These are phyloP conservation scores for Cynopterus sphinx DNA, from an alignment of 2,797 vertebrate genomes.

Conservation along the genomic window DNA sequence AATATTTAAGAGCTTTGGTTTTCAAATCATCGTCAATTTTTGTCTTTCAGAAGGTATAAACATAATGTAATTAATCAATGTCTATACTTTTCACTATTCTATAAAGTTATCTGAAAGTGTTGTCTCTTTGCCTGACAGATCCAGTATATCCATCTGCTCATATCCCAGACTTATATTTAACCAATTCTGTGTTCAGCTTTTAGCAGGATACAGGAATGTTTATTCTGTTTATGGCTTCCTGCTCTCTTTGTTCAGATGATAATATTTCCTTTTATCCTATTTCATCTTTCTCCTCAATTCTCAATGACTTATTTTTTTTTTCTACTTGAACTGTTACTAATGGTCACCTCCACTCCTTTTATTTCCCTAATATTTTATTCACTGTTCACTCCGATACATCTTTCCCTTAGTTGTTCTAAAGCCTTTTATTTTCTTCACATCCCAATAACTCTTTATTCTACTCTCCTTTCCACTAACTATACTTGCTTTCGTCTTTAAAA, in stretches of 20 bases:
- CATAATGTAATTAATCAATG: background rate
- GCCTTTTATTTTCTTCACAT: conserved; percentile 75
- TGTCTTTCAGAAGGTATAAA: background rate
- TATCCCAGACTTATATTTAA: background rate
- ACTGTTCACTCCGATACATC: conserved; percentile 55
- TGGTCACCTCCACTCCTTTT: conserved; percentile 53
- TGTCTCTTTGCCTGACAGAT: background rate
- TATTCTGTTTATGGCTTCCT: conserved; percentile 47
- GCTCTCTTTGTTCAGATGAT: conserved; percentile 60
- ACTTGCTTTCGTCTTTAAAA: conserved; percentile 76
- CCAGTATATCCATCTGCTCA: conserved; percentile 16
- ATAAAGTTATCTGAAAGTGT: background rate
- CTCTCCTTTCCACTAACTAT: conserved; percentile 33
- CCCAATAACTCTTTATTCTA: conserved; percentile 70
- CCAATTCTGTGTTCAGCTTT: conserved; percentile 24
- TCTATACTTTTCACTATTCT: background rate
- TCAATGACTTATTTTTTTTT: conserved; percentile 60
- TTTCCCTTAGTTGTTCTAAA: conserved; percentile 60
- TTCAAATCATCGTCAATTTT: background rate
- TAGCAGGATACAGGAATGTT: conserved; percentile 12
- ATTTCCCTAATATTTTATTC: conserved; percentile 66
- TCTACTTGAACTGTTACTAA: conserved; percentile 56
- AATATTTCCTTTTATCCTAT: conserved; percentile 72
- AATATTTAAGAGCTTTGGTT: background rate
- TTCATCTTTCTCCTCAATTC: conserved; percentile 53